Evolutionary conservation across 2,797 vertebrate species (phyloP).

Genomic region (Semotilus atromaculatus): DNA sequence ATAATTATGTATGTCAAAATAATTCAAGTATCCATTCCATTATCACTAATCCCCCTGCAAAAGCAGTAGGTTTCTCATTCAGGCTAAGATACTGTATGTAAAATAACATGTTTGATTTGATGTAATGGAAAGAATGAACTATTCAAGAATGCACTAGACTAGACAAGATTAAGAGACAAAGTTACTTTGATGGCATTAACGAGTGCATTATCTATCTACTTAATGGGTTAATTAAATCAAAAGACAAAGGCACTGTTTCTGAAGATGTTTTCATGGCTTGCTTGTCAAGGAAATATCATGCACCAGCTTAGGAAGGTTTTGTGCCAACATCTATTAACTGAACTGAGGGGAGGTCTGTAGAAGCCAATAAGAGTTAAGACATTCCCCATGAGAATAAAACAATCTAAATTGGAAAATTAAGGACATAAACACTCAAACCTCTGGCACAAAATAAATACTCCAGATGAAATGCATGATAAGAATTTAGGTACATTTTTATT

Average conservation of each 20-base stretch:
- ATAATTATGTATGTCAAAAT: constrained; percentile 7
- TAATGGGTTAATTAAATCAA: constrained; percentile 29
- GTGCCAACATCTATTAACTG: background rate
- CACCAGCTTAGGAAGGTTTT: background rate
- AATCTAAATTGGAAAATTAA: background rate
- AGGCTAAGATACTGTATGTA: background rate
- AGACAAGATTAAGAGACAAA: constrained; percentile 20
- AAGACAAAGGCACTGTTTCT: constrained; percentile 13
- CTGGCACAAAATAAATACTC: background rate
- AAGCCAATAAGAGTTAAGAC: background rate
- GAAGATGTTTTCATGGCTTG: background rate
- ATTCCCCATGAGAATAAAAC: background rate
- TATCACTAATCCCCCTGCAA: background rate
- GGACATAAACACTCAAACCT: background rate
- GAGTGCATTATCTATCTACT: background rate
- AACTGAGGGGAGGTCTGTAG: background rate
- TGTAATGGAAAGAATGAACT: background rate
- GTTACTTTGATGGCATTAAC: constrained; percentile 9
- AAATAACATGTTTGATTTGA: constrained; percentile 8
- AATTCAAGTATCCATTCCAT: background rate
- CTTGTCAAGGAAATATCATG: background rate
- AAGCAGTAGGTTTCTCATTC: background rate
- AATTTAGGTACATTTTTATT: background rate
- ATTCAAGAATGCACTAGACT: background rate
- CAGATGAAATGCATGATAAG: background rate